These are phyloP conservation scores for Achlya flavicornis DNA, from an alignment of 2,888 invertebrate species.

Conservation along the genomic window DNA sequence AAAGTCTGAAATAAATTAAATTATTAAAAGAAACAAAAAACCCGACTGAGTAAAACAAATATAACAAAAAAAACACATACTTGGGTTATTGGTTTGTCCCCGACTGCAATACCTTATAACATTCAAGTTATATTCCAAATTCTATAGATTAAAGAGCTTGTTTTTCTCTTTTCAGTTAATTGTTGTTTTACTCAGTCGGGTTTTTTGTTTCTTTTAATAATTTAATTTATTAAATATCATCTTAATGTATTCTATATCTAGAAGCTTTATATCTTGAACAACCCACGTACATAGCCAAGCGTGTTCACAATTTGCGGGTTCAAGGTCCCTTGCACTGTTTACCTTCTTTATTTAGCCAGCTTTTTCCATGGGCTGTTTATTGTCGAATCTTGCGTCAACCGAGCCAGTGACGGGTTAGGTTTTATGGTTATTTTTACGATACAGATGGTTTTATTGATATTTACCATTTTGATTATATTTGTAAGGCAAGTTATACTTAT, in stretches of 20 bases:
- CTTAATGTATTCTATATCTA: background rate
- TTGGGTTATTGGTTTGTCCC: too few relatives aligned
- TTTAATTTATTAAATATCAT: too few relatives aligned
- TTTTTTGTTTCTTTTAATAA: too few relatives aligned
- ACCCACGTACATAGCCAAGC: constrained; percentile 10
- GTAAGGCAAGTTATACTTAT: background rate
- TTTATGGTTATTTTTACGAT: constrained; percentile 18
- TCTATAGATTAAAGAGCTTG: too few relatives aligned
- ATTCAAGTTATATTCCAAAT: too few relatives aligned
- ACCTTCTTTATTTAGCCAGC: constrained; percentile 34
- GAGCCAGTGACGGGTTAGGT: background rate
- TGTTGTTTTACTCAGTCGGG: too few relatives aligned
- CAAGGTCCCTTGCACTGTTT: constrained; percentile 36
- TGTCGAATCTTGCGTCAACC: constrained; percentile 30
- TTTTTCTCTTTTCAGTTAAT: too few relatives aligned
- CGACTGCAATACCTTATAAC: too few relatives aligned
- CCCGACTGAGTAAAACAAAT: too few relatives aligned
- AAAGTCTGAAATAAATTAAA: too few relatives aligned
- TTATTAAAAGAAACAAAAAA: too few relatives aligned
- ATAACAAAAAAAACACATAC: too few relatives aligned
- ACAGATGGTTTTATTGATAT: constrained; percentile 17
- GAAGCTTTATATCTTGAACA: constrained; percentile 1
- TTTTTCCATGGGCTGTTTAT: constrained; percentile 28
- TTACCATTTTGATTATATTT: constrained; percentile 8
- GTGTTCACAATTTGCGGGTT: constrained; percentile 27